Conservation (phyloP, 1,140 invertebrate species). For the Lithobius niger region DNA sequence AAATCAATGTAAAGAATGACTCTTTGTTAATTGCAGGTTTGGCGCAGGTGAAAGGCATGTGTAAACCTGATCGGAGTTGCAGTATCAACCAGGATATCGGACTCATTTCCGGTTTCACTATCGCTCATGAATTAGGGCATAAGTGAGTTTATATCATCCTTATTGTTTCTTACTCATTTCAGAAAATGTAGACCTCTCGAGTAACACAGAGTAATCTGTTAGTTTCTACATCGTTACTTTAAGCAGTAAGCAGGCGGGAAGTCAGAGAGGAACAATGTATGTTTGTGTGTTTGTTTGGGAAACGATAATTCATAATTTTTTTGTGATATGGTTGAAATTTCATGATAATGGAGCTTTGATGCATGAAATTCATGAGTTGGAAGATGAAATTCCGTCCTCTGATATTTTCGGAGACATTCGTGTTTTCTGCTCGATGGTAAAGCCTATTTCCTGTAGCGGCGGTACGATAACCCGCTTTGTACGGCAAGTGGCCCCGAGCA, state of each 20-base stretch:
- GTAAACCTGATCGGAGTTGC: conserved; percentile 16
- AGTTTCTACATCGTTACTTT: not conserved
- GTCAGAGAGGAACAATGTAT: not conserved
- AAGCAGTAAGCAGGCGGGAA: not conserved
- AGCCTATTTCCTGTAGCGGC: no score
- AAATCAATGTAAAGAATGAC: no score
- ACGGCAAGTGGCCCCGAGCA: no score
- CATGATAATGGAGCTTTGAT: no score
- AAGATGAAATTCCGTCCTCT: no score
- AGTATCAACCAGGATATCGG: conserved; percentile 21
- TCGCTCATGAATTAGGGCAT: conserved; percentile 25
- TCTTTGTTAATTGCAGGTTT: no score
- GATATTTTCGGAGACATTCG: no score
- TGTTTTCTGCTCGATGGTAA: no score
- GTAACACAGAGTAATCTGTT: not conserved
- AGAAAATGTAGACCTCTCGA: not conserved
- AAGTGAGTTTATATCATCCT: conserved; percentile 15
- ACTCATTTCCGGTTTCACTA: conserved; percentile 17
- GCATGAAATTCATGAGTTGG: no score
- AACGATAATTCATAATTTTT: not conserved
- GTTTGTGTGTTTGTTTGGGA: not conserved
- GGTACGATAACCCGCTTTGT: no score
- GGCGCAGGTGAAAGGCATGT: conserved; percentile 21
- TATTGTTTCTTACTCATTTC: not conserved
- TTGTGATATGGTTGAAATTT: not conserved